These are phyloP conservation scores for Siphonodentalium dalli DNA, from an alignment of 2,888 invertebrate genomes.

Conservation along the genomic window DNA sequence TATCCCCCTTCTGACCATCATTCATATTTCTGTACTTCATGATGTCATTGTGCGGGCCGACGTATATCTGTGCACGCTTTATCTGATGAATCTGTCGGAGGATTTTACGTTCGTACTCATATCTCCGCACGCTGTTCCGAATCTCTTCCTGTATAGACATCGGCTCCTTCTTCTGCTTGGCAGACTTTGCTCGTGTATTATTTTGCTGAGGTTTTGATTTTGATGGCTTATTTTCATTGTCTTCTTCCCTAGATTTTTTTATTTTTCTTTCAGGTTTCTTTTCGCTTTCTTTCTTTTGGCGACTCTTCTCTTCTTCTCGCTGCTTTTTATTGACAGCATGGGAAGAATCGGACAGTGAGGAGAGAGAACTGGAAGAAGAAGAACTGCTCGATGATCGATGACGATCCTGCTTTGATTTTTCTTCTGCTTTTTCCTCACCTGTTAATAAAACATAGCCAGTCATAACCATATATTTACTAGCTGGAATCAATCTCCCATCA, in stretches of 20 bases:
- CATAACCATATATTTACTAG: too few species aligned
- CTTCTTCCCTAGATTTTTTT: not conserved
- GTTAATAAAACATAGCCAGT: too few species aligned
- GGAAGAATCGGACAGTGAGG: too few species aligned
- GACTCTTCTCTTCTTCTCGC: not conserved
- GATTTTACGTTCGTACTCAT: conserved; percentile 39
- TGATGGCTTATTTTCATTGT: conserved; percentile 1
- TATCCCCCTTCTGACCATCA: too few species aligned
- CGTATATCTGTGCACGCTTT: conserved; percentile 47
- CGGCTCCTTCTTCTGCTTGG: too few species aligned
- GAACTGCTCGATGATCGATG: not conserved
- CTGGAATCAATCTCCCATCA: too few species aligned
- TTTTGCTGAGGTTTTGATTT: not conserved
- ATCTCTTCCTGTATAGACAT: conserved; percentile 29
- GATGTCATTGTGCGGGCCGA: conserved; percentile 45
- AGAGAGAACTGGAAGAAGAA: too few species aligned
- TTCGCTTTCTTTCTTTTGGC: not conserved
- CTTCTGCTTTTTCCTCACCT: not conserved
- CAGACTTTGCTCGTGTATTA: not conserved
- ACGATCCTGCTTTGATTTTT: not conserved
- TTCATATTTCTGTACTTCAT: conserved; percentile 45
- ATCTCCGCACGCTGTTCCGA: conserved; percentile 45
- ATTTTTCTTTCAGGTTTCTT: conserved; percentile 2
- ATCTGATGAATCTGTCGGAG: conserved; percentile 45
- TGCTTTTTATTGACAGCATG: too few species aligned